Percentiles rank a stretch among this genome's conserved stretches.
Evolutionary conservation across 2,888 invertebrate species (phyloP).

Genomic region (Harmothoe impar): DNA sequence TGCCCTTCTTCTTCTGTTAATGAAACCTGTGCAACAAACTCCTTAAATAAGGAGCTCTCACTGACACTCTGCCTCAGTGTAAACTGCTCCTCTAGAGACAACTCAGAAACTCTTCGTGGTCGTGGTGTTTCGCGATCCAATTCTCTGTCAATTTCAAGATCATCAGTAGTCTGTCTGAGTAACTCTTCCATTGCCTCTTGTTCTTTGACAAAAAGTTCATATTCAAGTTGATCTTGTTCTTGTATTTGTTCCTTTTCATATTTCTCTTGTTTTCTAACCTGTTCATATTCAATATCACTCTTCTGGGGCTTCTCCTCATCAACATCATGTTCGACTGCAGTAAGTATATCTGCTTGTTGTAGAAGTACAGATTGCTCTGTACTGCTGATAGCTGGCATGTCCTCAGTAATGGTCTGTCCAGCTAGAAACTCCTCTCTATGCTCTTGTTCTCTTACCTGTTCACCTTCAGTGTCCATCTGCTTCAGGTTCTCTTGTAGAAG

Average conservation of each 20-base stretch:
- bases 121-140: background rate
- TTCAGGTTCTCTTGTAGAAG: conserved; percentile 3
- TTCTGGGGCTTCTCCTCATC: too few relatives aligned
- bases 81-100: background rate
- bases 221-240: background rate
- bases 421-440: background rate
- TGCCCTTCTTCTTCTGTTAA: conserved; percentile 45
- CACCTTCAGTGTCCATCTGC: background rate
- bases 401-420: background rate
- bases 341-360: background rate
- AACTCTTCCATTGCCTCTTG: background rate
- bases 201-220: background rate
- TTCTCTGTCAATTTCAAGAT: background rate
- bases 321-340: too few relatives aligned
- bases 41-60: background rate
- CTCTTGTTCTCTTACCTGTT: background rate
- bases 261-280: background rate
- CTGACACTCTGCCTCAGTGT: conserved; percentile 21
- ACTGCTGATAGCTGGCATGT: background rate
- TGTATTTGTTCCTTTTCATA: too few relatives aligned
- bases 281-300: too few relatives aligned
- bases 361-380: background rate
- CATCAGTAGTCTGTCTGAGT: background rate
- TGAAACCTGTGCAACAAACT: conserved; percentile 35
- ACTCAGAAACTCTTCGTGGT: conserved; percentile 2